Evolutionary conservation across 2,113 vertebrate genomes (phyloP).

Genomic region (mouse (Mus musculus)): GRCm39 chr2:137963001-137963500

Average conservation of each 20-base stretch:
- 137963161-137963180: background rate
- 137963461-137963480: background rate
- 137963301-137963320: background rate
- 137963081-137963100: background rate
- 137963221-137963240: slow-evolving; percentile 3
- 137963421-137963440: background rate
- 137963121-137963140: background rate
- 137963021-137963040: background rate
- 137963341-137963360: background rate
- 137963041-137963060: background rate
- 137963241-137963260: background rate
- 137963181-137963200: slow-evolving; percentile 44
- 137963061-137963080: background rate
- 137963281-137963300: slow-evolving; percentile 20
- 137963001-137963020: background rate
- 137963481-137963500: too few species aligned
- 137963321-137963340: background rate
- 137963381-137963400: background rate
- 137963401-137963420: background rate
- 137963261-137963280: background rate
- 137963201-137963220: slow-evolving; percentile 43
- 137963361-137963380: background rate
- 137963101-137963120: slow-evolving; percentile 9
- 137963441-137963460: background rate
- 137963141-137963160: background rate